Evolutionary conservation across 1,140 invertebrate genomes (phyloP), one percentile per base, ranked within the genome.

Genomic region (Tenebrio molitor): DNA sequence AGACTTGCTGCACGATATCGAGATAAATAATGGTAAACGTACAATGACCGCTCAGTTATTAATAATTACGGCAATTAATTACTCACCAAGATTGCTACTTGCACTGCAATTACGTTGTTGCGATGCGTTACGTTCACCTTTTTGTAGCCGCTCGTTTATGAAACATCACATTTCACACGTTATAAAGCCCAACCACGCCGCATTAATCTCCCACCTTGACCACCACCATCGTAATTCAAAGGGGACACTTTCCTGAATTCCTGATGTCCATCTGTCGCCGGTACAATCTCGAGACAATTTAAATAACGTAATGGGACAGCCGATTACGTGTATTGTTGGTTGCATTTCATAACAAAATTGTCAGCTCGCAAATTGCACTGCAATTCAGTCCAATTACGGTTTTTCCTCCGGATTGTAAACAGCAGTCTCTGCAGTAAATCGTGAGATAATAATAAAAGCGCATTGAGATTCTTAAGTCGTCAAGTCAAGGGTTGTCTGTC

Each of bases 41-140:
- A 66, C 64, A 66, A 41, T 66, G 64, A 66, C 64, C 64, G 36
- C 64, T 41, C 34, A 12, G 10, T 29, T 42, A 66, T 44, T 44
- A 66, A 44, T 44, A 66, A 66, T 66, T 66, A 44, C 42, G 42
- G 42, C 42, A 42, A 66, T 66, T 66, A 66, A 66, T 66, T 66
- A 66, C 36, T 15, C 17, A 66, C 64, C 23, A 44, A 66, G 64
- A 66, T 66, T 66, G 64, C 64, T 66, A 66, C 36, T 66, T 41
- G 21, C 42, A 19, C 34, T 44, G 42, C 42, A 66, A 66, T 66
- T 66, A 66, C 36, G 64, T 66, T 29, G 64, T 66, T 66, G 36
- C 64, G 42, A 65, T 65, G 62, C 39, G 39, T 65, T 58, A 58
- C 50, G 15, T 58, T 58, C 50, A 58, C 50, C 50, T 58, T 58